Evolutionary conservation across 2,797 vertebrate species (phyloP), one percentile per base, ranked within the genome.

Genomic region (Sebastes kiyomatsui): DNA sequence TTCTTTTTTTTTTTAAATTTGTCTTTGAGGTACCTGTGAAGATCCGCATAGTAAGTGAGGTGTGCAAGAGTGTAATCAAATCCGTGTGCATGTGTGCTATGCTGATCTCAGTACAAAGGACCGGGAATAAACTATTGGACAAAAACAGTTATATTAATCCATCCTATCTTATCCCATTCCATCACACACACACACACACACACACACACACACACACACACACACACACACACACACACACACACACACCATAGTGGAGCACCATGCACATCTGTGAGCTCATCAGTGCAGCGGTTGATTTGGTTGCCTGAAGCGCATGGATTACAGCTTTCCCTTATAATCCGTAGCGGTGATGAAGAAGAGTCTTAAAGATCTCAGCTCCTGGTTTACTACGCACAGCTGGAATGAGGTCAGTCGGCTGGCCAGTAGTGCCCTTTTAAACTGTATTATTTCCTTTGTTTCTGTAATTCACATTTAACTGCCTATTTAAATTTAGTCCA

Each of bases 261-360:
- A 67, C 62, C 11, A 46, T 72, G 81, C 87, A 93, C 92, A 92
- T 92, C 89, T 94, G 92, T 68, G 90, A 77, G 72, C 69, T 92
- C 92, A 93, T 93, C 90, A 87, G 85, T 76, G 80, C 89, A 82
- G 87, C 38, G 71, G 85, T 88, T 90, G 88, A 92, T 91, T 94
- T 93, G 87, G 87, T 92, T 81, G 80, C 82, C 84, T 33, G 59
- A 86, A 82, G 80, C 83, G 13, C 72, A 66, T 88, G 91, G 94
- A 95, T 95, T 94, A 95, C 73, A 72, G 80, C 75, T 80, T 85
- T 83, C 30, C 79, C 56, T 89, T 65, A 27, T 93, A 94, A 94
- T 94, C 94, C 88, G 80, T 10, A 58, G 79, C 23, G 58, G 73
- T 78, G 84, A 91, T 89, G 84, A 92, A 79, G 88, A 82, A 66